These are phyloP conservation scores for Verasper variegatus DNA, from an alignment of 2,113 vertebrate species.

Conservation along the genomic window DNA sequence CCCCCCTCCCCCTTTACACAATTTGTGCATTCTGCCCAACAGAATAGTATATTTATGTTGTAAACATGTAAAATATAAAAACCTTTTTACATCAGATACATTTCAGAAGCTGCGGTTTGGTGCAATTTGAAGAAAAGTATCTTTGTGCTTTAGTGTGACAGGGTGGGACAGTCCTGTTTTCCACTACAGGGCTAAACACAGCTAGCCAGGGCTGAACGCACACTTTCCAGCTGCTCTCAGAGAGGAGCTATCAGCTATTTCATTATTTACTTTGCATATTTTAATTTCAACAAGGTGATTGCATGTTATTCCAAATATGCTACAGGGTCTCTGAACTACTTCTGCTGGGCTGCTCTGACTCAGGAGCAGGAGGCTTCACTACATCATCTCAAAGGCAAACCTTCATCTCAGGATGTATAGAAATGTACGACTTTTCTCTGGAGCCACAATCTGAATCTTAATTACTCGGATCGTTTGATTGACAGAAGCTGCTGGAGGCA, in stretches of 20 bases:
- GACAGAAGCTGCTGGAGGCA: background rate
- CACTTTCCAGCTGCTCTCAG: background rate
- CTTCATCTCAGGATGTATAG: conserved; percentile 15
- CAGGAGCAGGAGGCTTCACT: background rate
- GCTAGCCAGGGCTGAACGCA: conserved; percentile 16
- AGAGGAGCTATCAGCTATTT: background rate
- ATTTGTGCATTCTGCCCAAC: conserved; percentile 31
- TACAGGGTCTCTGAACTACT: background rate
- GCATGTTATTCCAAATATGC: background rate
- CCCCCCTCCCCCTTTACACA: background rate
- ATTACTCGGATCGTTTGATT: background rate
- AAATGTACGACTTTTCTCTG: background rate
- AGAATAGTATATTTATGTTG: conserved; percentile 61
- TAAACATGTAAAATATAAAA: conserved; percentile 64
- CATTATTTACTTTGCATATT: background rate
- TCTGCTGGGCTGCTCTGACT: background rate
- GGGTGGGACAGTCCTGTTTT: conserved; percentile 45
- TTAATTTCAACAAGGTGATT: background rate
- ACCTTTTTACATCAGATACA: conserved; percentile 47
- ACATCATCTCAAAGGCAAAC: conserved; percentile 28
- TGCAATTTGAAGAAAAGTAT: conserved; percentile 44
- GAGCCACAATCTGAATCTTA: background rate
- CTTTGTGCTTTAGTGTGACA: conserved; percentile 40
- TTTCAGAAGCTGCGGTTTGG: conserved; percentile 47
- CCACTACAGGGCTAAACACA: background rate